A percentile compares a stretch with the other conserved stretches of the same genome.
These are phyloP conservation scores for Drosophila tristis DNA, from an alignment of 1,140 invertebrate genomes.

Conservation along the genomic window DNA sequence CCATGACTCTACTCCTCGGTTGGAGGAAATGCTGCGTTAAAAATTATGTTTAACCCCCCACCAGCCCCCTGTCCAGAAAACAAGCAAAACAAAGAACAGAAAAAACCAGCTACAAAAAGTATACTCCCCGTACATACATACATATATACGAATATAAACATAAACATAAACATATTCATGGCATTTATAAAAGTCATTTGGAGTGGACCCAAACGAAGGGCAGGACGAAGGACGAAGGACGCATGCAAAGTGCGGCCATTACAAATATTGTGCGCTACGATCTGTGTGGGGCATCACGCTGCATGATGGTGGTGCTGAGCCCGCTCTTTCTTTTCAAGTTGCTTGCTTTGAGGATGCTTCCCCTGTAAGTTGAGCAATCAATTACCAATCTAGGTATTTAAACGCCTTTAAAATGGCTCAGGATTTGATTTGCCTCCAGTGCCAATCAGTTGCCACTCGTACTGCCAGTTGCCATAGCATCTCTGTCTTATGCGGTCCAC, in stretches of 20 bases:
- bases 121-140: too few species aligned
- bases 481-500: too few species aligned
- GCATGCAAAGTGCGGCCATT: constrained; percentile 70
- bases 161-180: constrained; percentile 76
- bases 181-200: constrained; percentile 81
- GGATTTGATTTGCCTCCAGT: too few species aligned
- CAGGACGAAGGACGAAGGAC: constrained; percentile 22
- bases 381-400: too few species aligned
- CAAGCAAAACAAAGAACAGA: constrained; percentile 45
- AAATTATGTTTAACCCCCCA: constrained; percentile 64
- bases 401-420: too few species aligned
- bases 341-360: too few species aligned
- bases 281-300: not conserved
- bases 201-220: constrained; percentile 29
- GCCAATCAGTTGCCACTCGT: too few species aligned
- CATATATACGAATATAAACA: not conserved
- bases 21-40: constrained; percentile 75
- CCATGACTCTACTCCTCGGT: not conserved
- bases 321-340: too few species aligned
- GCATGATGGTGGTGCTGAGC: not conserved
- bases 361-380: too few species aligned
- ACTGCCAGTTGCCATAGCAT: too few species aligned
- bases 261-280: constrained; percentile 51
- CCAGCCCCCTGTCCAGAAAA: constrained; percentile 2
- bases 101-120: not conserved